Percentiles rank a stretch among this genome's conserved stretches.
phyloP scores from a whole-genome alignment of 2,888 invertebrate genomes.

The Litoditis marina region DNA sequence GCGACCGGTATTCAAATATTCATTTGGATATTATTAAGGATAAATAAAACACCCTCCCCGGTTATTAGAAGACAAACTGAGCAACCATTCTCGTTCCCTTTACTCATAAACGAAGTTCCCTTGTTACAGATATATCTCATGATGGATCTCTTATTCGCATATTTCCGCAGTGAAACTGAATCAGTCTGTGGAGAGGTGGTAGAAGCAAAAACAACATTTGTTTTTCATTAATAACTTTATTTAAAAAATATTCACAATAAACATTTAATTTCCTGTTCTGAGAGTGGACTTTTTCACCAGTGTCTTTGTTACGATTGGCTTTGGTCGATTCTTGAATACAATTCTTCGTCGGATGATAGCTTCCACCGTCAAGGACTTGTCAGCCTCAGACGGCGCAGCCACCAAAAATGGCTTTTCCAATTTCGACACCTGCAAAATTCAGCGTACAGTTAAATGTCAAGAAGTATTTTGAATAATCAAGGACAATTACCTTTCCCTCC shows the following conservation, averaged over 20 bases:
- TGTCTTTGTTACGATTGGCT: slow-evolving; percentile 31
- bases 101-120: background rate
- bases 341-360: slow-evolving; percentile 34
- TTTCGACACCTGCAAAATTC: slow-evolving; percentile 24
- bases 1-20: no score
- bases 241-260: slow-evolving; percentile 1
- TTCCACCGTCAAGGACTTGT: slow-evolving; percentile 21
- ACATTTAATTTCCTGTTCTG: slow-evolving; percentile 5
- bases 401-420: slow-evolving; percentile 38
- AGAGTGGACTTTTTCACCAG: slow-evolving; percentile 7
- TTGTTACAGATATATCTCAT: slow-evolving; percentile 24
- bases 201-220: slow-evolving; percentile 22
- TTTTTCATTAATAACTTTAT: slow-evolving; percentile 17
- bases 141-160: slow-evolving; percentile 36
- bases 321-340: slow-evolving; percentile 41
- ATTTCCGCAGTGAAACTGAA: slow-evolving; percentile 26
- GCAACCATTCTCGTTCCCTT: background rate
- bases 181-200: slow-evolving; percentile 20
- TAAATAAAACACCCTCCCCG: no score
- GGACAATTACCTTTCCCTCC: slow-evolving; percentile 39
- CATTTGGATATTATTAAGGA: no score
- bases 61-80: no score
- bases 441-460: no score
- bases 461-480: background rate
- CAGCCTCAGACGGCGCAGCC: slow-evolving; percentile 18